These are phyloP conservation scores for Drosophila leontia DNA, from an alignment of 1,140 invertebrate species.

Conservation along the genomic window DNA sequence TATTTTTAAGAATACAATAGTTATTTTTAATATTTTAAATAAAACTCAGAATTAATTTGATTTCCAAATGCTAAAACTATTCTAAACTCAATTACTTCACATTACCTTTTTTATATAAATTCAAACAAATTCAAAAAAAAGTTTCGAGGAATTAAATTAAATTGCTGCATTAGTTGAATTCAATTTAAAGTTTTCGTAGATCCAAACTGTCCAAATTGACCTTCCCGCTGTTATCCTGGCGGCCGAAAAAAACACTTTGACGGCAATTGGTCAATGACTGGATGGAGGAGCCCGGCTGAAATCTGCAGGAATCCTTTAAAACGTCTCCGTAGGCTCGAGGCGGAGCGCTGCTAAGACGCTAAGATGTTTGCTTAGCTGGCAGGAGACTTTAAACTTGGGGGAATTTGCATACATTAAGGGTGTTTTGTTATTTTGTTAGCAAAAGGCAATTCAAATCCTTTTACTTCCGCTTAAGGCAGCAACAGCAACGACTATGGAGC, in stretches of 20 bases:
- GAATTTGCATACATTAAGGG: conserved; percentile 76
- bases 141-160: neutral
- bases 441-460: conserved; percentile 79
- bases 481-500: conserved; percentile 33
- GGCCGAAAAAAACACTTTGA: conserved; percentile 17
- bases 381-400: conserved; percentile 67
- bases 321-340: conserved; percentile 19
- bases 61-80: neutral
- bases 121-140: neutral
- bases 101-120: neutral
- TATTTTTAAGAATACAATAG: neutral
- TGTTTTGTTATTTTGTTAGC: conserved; percentile 64
- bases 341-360: conserved; percentile 34
- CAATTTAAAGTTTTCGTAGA: conserved; percentile 24
- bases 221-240: conserved; percentile 18
- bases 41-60: neutral
- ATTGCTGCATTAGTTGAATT: conserved; percentile 7
- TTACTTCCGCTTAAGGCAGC: conserved; percentile 78
- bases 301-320: conserved; percentile 17
- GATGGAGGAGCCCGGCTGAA: conserved; percentile 1
- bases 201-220: conserved; percentile 23
- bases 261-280: conserved; percentile 39
- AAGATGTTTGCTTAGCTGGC: conserved; percentile 70
- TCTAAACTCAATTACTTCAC: no score
- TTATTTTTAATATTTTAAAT: neutral